Base-by-base conservation (phyloP, 2,113 vertebrate genomes). In the Tangachromis dhanisi region DNA sequence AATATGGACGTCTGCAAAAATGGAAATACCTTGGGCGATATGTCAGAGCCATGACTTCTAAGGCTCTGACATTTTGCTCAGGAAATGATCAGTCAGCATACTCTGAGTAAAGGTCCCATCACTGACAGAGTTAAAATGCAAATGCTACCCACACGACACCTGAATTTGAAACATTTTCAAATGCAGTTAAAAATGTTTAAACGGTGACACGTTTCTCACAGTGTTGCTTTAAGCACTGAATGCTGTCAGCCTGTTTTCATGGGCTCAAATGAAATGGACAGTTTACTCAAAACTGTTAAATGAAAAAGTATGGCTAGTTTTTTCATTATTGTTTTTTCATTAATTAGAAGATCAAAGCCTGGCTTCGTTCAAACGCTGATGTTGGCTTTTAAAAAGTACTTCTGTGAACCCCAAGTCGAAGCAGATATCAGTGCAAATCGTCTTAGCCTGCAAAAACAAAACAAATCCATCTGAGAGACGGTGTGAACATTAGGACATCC, bases 81-180 rank as follows among this genome's bases (percentile, higher is more conserved):
- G 83, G 89, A 94, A 93, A 55, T 92, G 92, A 93, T 93, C 92
- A 94, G 92, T 95, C 95, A 94, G 91, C 91, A 88, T 68, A 84
- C 71, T 95, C 86, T 89, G 83, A 88, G 87, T 59, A 26, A 83
- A 73, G 82, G 24, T 59, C 81, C 90, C 89, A 73, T 92, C 66
- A 86, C 87, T 73, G 83, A 85, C 63, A 71, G 84, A 82, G 71
- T 87, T 84, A 57, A 92, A 91, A 95, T 93, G 86, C 83, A 91
- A 89, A 89, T 86, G 42, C 42, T 81, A 85, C 59, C 87, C 51
- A 79, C 83, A 91, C 88, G 68, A 94, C 82, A 66, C 51, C 35
- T 80, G 59, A 38, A 66, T 85, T 87, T 53, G 63, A 42, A 85
- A 42, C 73, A 61, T 59, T 82, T 63, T 31, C 53, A 81, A 35